phyloP scores from a whole-genome alignment of 2,888 invertebrate genomes.

The Cacoxenus indagator region DNA sequence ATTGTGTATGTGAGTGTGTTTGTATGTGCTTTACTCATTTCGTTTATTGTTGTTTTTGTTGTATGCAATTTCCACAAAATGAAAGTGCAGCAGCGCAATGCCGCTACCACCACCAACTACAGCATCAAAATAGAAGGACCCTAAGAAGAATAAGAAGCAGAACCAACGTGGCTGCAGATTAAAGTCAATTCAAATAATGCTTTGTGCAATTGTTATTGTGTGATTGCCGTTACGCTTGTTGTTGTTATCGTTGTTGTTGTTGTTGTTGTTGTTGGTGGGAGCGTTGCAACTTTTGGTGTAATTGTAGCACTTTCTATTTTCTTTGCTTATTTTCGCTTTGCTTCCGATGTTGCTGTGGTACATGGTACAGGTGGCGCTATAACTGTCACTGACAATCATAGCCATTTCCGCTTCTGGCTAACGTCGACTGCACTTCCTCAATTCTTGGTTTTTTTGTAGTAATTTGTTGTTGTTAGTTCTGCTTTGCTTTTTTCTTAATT shows the following conservation, averaged over 20 bases:
- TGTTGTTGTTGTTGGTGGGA: constrained; percentile 27
- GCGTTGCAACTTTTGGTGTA: constrained; percentile 42
- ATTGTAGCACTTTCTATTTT: constrained; percentile 43
- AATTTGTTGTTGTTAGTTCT: background rate
- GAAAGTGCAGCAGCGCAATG: constrained; percentile 13
- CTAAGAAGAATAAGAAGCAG: constrained; percentile 12
- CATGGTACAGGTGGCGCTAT: constrained; percentile 41
- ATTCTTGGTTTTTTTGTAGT: constrained; percentile 3
- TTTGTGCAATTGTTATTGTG: constrained; percentile 39
- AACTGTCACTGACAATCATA: constrained; percentile 42
- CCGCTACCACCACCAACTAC: constrained; percentile 26
- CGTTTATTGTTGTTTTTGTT: constrained; percentile 16
- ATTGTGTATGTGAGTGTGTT: background rate
- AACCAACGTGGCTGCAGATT: constrained; percentile 43
- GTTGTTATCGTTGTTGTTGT: constrained; percentile 37
- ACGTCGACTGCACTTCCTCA: background rate
- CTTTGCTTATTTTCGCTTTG: background rate
- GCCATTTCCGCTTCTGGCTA: constrained; percentile 31
- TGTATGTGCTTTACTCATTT: constrained; percentile 5
- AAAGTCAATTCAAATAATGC: constrained; percentile 61
- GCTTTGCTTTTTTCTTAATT: background rate
- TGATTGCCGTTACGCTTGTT: constrained; percentile 15
- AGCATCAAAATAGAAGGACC: too few species aligned
- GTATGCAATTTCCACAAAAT: background rate
- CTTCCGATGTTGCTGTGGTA: background rate